phyloP scores from a whole-genome alignment of 2,888 invertebrate species.

The Sesia bembeciformis region DNA sequence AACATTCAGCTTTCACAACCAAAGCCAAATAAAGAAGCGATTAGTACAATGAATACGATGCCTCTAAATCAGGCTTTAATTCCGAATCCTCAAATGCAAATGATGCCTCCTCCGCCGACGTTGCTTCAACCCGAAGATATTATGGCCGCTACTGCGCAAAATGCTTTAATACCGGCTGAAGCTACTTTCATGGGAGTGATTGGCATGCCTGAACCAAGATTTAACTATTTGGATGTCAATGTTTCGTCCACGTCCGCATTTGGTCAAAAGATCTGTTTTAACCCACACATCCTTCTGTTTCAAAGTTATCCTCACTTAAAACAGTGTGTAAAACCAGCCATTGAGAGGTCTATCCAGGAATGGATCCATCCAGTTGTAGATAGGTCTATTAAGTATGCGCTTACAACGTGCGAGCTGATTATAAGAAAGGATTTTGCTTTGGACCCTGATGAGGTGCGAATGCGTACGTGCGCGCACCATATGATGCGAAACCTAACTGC shows the following conservation, averaged over 20 bases:
- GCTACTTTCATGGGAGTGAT: slow-evolving; percentile 53
- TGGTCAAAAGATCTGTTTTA: slow-evolving; percentile 86
- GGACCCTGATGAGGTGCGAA: slow-evolving; percentile 94
- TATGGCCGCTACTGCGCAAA: slow-evolving; percentile 30
- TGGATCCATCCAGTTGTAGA: slow-evolving; percentile 97
- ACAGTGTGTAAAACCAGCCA: slow-evolving; percentile 88
- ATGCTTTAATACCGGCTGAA: slow-evolving; percentile 42
- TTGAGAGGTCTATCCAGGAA: slow-evolving; percentile 96
- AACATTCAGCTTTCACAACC: slow-evolving; percentile 93
- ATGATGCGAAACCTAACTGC: slow-evolving; percentile 97
- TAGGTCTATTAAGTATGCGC: slow-evolving; percentile 95
- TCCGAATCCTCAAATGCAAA: slow-evolving; percentile 49
- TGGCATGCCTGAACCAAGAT: slow-evolving; percentile 86
- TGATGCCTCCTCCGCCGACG: slow-evolving; percentile 32
- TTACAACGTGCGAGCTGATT: slow-evolving; percentile 97
- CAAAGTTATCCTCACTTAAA: slow-evolving; percentile 94
- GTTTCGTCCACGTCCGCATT: slow-evolving; percentile 84
- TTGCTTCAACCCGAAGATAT: slow-evolving; percentile 51
- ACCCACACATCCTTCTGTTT: slow-evolving; percentile 84
- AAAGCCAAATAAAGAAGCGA: slow-evolving; percentile 67
- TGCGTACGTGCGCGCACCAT: slow-evolving; percentile 95
- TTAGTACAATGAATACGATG: slow-evolving; percentile 22
- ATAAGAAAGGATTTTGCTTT: slow-evolving; percentile 98
- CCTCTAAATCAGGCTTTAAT: slow-evolving; percentile 46
- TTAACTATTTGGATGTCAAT: slow-evolving; percentile 92